Evolutionary conservation across 2,797 vertebrate genomes (phyloP), one percentile per base, ranked within the genome.

Genomic region (Alauda arvensis): DNA sequence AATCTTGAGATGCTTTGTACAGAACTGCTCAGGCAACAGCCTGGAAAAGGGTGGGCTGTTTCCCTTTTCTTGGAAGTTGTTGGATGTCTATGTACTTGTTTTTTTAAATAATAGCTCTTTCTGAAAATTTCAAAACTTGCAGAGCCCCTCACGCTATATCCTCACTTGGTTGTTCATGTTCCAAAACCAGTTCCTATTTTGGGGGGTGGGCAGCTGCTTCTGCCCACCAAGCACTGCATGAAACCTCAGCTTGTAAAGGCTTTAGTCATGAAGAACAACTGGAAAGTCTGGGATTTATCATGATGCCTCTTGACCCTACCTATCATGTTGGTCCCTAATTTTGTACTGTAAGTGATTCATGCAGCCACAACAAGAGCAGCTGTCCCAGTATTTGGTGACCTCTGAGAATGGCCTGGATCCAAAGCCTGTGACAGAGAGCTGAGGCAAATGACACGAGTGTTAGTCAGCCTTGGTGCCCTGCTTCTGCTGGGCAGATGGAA

Each of bases 1-100:
- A 88, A 83, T 90, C 57, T 87, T 45, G 37, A 89, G 37, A 65
- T 20, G 53, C 72, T 90, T 81, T 69, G 42, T 42, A 66, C 34
- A 62, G 56, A 94, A 83, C 69, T 90, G 56, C 71, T 93, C 92
- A 89, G 71, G 65, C 80, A 93, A 84, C 71, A 89, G 89, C 53
- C 80, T 87, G 42, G 55, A 74, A 83, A 63, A 87, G 34, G 53
- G 33, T 29, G 46, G 33, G 43, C 23, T 76, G 19, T 77, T 40
- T 37, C 48, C 39, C 1, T 29, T 26, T 28, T 25, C 8, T 19
- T 18, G 6, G 19, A 81, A 75, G 37, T 77, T 85, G 13, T 51
- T 78, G 20, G 21, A 79, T 82, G 39, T 19, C 69, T 46, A 19
- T 14, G 13, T 45, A 37, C 69, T 42, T 61, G 6, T 3, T 17